Evolutionary conservation across 2,888 invertebrate genomes (phyloP).

Genomic region (Volucella inflata): DNA sequence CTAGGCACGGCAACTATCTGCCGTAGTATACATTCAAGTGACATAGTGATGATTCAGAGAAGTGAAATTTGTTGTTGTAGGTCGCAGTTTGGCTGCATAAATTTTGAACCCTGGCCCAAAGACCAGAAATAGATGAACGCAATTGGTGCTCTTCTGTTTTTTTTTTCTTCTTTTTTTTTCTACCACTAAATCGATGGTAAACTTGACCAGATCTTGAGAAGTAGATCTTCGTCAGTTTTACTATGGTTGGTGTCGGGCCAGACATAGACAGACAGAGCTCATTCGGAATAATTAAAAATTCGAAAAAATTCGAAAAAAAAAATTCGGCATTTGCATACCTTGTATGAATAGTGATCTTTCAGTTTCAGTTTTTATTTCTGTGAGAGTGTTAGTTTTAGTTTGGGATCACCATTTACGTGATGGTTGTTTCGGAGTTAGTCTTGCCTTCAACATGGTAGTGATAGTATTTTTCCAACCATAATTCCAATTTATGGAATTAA

Average conservation of each 20-base stretch:
- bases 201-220: slow-evolving; percentile 17
- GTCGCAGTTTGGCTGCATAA: slow-evolving; percentile 40
- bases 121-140: slow-evolving; percentile 16
- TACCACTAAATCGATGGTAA: slow-evolving; percentile 9
- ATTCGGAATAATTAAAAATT: slow-evolving; percentile 45
- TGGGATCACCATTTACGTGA: slow-evolving; percentile 18
- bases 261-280: slow-evolving; percentile 14
- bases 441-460: slow-evolving; percentile 1
- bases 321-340: slow-evolving; percentile 61
- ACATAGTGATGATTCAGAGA: slow-evolving; percentile 61
- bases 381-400: background rate
- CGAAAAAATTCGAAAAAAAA: slow-evolving; percentile 52
- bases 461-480: slow-evolving; percentile 26
- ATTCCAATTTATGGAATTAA: slow-evolving; percentile 72
- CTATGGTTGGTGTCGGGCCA: slow-evolving; percentile 2
- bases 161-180: slow-evolving; percentile 45
- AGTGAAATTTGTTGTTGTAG: slow-evolving; percentile 50
- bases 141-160: slow-evolving; percentile 21
- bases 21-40: slow-evolving; percentile 1
- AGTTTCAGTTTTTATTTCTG: slow-evolving; percentile 27
- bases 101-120: slow-evolving; percentile 37
- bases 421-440: slow-evolving; percentile 2
- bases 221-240: slow-evolving; percentile 13
- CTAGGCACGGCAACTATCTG: slow-evolving; percentile 43
- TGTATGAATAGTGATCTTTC: slow-evolving; percentile 38